These are phyloP conservation scores for Synergus japonicus DNA, from an alignment of 2,888 invertebrate species.

Conservation along the genomic window DNA sequence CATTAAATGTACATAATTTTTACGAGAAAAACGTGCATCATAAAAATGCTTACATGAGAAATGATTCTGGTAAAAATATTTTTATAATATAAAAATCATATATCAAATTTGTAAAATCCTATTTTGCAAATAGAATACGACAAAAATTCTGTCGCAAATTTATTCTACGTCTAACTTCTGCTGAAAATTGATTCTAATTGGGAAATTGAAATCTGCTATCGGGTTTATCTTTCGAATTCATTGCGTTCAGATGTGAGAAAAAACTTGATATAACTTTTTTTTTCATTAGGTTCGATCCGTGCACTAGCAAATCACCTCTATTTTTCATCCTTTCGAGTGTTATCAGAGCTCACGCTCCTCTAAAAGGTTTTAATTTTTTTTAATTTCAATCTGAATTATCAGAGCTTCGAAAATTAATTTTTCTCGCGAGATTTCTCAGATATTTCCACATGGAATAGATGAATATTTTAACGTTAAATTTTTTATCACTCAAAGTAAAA, in stretches of 20 bases:
- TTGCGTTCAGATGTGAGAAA: neutral
- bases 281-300: conserved; percentile 4
- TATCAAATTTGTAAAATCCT: neutral
- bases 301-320: neutral
- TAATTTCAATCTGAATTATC: neutral
- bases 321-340: neutral
- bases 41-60: neutral
- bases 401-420: neutral
- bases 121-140: neutral
- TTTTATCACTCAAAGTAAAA: too few relatives aligned
- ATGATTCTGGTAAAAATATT: neutral
- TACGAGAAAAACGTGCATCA: neutral
- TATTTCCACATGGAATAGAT: neutral
- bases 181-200: neutral
- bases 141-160: neutral
- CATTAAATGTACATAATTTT: neutral
- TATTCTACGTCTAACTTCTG: neutral
- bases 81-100: neutral
- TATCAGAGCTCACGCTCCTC: neutral
- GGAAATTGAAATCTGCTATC: neutral
- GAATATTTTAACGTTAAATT: too few relatives aligned
- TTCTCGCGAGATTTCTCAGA: neutral
- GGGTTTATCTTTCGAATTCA: neutral
- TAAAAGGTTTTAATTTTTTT: neutral
- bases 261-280: neutral